Evolutionary conservation across 2,113 vertebrate species (phyloP).

Genomic region (Perognathus longimembris): DNA sequence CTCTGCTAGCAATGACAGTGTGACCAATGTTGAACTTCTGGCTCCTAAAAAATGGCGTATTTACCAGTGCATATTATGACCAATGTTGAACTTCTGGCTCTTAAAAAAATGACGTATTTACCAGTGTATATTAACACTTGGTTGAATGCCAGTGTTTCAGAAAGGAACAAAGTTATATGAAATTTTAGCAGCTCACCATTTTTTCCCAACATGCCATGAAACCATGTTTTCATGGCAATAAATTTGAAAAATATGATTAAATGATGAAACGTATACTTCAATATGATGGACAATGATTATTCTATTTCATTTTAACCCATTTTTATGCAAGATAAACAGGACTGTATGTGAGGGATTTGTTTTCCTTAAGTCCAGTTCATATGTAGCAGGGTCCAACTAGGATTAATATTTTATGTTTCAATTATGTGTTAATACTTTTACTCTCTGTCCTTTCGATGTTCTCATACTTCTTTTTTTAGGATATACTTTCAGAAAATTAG

Average conservation of each 20-base stretch:
- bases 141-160: neutral
- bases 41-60: neutral
- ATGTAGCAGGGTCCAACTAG: neutral
- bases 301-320: conserved; percentile 13
- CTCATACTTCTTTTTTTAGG: conserved; percentile 30
- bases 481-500: conserved; percentile 37
- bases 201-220: neutral
- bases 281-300: conserved; percentile 21
- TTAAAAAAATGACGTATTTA: neutral
- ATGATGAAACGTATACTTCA: conserved; percentile 1
- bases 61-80: neutral
- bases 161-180: neutral
- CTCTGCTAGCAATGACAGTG: neutral
- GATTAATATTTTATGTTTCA: conserved; percentile 45
- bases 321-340: conserved; percentile 25
- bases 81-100: neutral
- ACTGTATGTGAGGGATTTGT: neutral
- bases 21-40: neutral
- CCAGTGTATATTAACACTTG: neutral
- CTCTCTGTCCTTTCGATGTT: neutral
- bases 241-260: conserved; percentile 37
- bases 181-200: neutral
- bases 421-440: conserved; percentile 41
- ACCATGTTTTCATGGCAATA: neutral
- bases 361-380: conserved; percentile 28